Percentiles rank a stretch among this genome's conserved stretches.
Evolutionary conservation across 2,888 invertebrate species (phyloP).

Genomic region (Mantis religiosa): DNA sequence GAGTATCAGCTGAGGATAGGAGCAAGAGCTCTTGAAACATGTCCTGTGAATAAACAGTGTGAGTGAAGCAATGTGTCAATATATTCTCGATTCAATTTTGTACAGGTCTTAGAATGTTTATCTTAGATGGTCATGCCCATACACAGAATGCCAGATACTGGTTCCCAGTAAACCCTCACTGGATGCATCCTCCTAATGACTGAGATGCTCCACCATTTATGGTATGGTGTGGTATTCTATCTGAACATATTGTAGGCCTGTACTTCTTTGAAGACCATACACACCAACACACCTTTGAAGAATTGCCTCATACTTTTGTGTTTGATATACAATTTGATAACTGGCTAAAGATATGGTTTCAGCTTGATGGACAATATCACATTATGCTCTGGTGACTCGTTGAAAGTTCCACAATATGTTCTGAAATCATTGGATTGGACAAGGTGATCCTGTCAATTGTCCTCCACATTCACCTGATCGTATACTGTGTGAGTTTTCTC

Average conservation of each 20-base stretch:
- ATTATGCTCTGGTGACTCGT: not conserved
- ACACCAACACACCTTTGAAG: not conserved
- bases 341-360: not conserved
- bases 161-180: not conserved
- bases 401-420: not conserved
- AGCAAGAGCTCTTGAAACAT: no score
- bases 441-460: no score
- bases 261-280: not conserved
- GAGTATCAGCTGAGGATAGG: no score
- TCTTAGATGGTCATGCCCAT: not conserved
- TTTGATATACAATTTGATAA: not conserved
- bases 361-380: not conserved
- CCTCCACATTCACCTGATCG: no score
- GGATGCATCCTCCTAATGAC: not conserved
- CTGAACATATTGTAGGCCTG: not conserved
- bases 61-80: no score
- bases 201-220: not conserved
- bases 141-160: not conserved
- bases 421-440: not conserved
- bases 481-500: no score
- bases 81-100: not conserved
- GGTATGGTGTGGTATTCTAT: not conserved
- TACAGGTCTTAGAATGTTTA: not conserved
- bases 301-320: not conserved
- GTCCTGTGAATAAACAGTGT: no score